Conservation (phyloP, 2,888 invertebrate genomes). For the Uropetala carovei region DNA sequence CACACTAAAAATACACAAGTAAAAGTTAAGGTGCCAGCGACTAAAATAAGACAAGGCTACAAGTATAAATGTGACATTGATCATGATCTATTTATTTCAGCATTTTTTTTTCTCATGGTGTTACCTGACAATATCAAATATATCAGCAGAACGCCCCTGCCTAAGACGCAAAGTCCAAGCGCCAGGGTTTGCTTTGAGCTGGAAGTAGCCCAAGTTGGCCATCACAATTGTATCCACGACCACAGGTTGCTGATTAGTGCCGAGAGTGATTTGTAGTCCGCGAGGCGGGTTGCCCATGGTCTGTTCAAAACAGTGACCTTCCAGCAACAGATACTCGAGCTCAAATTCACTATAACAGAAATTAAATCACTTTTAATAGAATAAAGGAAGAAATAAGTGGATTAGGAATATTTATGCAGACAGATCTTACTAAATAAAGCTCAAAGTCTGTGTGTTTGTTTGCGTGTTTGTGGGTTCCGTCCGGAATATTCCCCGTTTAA, state of each 20-base stretch:
- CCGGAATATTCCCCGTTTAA: too few species aligned
- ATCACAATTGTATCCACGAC: conserved; percentile 99
- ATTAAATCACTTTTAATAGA: conserved; percentile 43
- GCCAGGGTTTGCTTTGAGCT: conserved; percentile 98
- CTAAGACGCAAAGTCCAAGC: conserved; percentile 93
- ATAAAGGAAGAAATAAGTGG: conserved; percentile 22
- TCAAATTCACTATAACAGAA: conserved; percentile 90
- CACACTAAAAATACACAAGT: conserved; percentile 71
- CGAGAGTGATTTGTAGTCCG: conserved; percentile 97
- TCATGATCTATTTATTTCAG: background rate
- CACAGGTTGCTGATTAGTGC: conserved; percentile 86
- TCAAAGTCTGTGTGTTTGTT: too few species aligned
- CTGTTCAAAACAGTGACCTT: conserved; percentile 98
- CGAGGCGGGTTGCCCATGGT: conserved; percentile 94
- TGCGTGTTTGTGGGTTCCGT: too few species aligned
- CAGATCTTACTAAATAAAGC: too few species aligned
- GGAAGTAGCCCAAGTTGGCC: conserved; percentile 99
- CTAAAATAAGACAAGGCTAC: too few species aligned
- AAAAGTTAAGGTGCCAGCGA: background rate
- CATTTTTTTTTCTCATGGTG: background rate
- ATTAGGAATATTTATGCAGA: background rate
- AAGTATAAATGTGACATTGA: too few species aligned
- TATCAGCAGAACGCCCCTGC: conserved; percentile 95
- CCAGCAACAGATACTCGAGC: conserved; percentile 93
- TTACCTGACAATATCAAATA: conserved; percentile 91